Percentiles rank a stretch among this genome's conserved stretches.
Conservation (phyloP, 2,113 vertebrate genomes). For the Cephalopholis sonnerati region DNA sequence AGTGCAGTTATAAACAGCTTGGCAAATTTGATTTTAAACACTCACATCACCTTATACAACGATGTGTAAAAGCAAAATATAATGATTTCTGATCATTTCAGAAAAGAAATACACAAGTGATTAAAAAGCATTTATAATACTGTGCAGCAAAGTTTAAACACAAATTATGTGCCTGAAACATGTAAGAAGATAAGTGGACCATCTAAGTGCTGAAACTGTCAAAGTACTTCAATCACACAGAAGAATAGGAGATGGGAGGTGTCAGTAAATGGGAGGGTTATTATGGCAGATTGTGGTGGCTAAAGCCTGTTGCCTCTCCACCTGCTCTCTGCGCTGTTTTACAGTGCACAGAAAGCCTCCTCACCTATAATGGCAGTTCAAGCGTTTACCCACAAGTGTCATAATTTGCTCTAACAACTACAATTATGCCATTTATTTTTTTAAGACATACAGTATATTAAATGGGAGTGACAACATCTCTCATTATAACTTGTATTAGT, state of each 20-base stretch:
- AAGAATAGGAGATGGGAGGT: constrained; percentile 69
- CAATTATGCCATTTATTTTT: constrained; percentile 82
- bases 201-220: constrained; percentile 67
- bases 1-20: neutral
- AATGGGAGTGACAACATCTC: constrained; percentile 67
- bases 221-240: constrained; percentile 62
- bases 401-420: constrained; percentile 82
- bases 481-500: constrained; percentile 70
- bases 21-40: neutral
- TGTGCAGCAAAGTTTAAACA: constrained; percentile 37
- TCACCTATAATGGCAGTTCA: constrained; percentile 80
- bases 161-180: constrained; percentile 42
- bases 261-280: constrained; percentile 75
- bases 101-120: neutral
- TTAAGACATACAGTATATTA: constrained; percentile 65
- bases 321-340: constrained; percentile 69
- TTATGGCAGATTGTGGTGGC: constrained; percentile 78
- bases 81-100: neutral
- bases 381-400: constrained; percentile 80
- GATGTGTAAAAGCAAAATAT: neutral
- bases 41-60: neutral
- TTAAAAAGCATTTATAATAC: constrained; percentile 10
- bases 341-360: constrained; percentile 68
- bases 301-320: constrained; percentile 68
- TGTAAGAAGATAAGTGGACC: constrained; percentile 66